Evolutionary conservation across 2,888 invertebrate species (phyloP), one percentile per base, ranked within the genome.

Genomic region (Metacarcinus magister): DNA sequence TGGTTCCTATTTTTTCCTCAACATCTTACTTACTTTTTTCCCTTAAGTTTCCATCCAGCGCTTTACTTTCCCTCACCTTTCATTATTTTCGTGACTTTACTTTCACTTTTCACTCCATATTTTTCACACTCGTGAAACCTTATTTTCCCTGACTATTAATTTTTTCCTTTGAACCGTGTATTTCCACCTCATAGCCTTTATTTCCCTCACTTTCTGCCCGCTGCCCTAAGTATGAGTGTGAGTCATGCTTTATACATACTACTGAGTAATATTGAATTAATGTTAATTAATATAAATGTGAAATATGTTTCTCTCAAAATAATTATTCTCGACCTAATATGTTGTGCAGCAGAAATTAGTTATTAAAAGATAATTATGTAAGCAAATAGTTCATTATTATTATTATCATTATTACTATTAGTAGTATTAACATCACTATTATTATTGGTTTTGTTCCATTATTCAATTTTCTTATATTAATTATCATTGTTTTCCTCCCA

Each of bases 301-400:
- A 87, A 39, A 13, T 87, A 10, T 39, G 39, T 8, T 32, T 82
- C 32, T 87, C 39, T 39, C 8, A 16, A 87, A 39, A 32, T 87
- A 39, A 87, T 87, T 87, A 87, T 87, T 87, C 39, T 39, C 39
- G 39, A 39, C 16, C 39, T 87, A 39, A 87, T 39, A 39, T 32
- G 39, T 39, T 13, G 87, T 19, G 87, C 87, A 8, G 87, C 39
- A 87, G 87, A 87, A 87, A 87, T 39, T 10, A 87, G 87, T 87
- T 87, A 87, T 87, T 87, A 39, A 39, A 87, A 39, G 87, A 13
- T 87, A 87, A 87, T 87, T 87, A 87, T 87, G 87, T 87, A 87
- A 87, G 32, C 87, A 87, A 32, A 87, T 19, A 87, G 87, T 39
- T 32, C 87, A 87, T 39, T 87, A 87, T 39, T 39, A 87, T 39